Evolutionary conservation across 2,797 vertebrate species (phyloP), one percentile per base, ranked within the genome.

Genomic region (Buceros bicornis): DNA sequence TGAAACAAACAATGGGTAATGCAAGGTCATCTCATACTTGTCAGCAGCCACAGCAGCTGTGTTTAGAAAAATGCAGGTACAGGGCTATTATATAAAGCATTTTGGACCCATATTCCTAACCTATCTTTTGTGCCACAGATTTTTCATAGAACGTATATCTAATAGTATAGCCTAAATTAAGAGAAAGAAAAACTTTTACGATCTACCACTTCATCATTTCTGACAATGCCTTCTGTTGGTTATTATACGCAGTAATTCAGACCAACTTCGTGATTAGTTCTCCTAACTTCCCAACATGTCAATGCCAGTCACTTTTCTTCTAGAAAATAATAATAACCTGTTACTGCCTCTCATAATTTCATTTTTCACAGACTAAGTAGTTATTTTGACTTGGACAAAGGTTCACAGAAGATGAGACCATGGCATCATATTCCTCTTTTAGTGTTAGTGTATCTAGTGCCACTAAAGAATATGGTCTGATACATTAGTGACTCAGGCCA

Each of bases 381-480:
- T 77, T 94, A 66, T 81, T 88, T 87, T 91, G 51, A 88, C 58
- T 94, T 89, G 37, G 54, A 45, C 35, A 81, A 82, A 70, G 21
- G 20, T 81, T 93, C 73, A 93, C 25, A 79, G 54, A 89, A 83
- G 54, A 74, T 56, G 67, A 90, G 67, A 58, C 0, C 2, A 45
- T n/a, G 28, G 18, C 53, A 89, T 92, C 51, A 48, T 53, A 77
- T 82, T 64, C n/a, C 48, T 73, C 66, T 87, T 92, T 76, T 45
- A 86, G 35, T 45, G 16, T 47, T 82, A 31, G n/a, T 26, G 5
- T 84, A 79, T 65, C 42, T 65, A 43, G 7, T 29, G 40, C 35
- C 56, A 89, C 50, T 54, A 66, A 93, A 60, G 57, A 40, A 65
- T 67, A 73, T 8, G 45, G 60, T 13, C 50, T 89, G 16, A 89